These are phyloP conservation scores for Zaprionus nigranus DNA, from an alignment of 1,140 invertebrate genomes.

Conservation along the genomic window DNA sequence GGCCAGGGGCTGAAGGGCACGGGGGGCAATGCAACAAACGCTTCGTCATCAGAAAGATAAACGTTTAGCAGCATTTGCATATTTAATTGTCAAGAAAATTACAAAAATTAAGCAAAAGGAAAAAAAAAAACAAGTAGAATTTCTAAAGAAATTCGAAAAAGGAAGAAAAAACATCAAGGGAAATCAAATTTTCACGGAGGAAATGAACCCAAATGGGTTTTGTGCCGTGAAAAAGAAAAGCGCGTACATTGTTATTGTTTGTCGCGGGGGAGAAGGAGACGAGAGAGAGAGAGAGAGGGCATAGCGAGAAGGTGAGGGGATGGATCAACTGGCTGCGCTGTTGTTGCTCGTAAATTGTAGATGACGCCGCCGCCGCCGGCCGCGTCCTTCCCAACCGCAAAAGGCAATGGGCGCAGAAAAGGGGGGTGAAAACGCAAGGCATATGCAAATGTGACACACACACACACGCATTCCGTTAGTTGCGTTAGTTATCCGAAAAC, in stretches of 20 bases:
- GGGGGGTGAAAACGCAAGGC: conserved; percentile 21
- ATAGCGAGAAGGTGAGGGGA: background rate
- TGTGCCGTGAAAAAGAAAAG: background rate
- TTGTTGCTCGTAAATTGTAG: conserved; percentile 38
- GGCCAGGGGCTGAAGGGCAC: background rate
- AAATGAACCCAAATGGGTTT: conserved; percentile 41
- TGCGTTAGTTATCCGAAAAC: background rate
- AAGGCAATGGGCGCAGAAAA: conserved; percentile 42
- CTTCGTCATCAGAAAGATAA: conserved; percentile 36
- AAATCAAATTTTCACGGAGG: conserved; percentile 25
- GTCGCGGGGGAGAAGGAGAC: background rate
- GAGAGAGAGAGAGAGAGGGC: background rate
- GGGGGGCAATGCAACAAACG: conserved; percentile 3
- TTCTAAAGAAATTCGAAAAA: conserved; percentile 13
- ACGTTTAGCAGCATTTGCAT: conserved; percentile 68
- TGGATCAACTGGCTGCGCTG: conserved; percentile 8
- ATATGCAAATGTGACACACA: background rate
- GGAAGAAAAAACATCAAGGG: conserved; percentile 12
- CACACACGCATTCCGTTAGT: background rate
- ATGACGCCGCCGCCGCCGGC: conserved; percentile 5
- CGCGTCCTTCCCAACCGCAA: conserved; percentile 37
- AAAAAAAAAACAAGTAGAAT: conserved; percentile 26
- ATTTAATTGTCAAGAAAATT: conserved; percentile 77
- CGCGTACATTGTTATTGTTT: background rate
- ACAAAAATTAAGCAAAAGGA: conserved; percentile 23